Evolutionary conservation across 2,113 vertebrate species (phyloP), one percentile per base, ranked within the genome.

Genomic region (Coreoperca whiteheadi): DNA sequence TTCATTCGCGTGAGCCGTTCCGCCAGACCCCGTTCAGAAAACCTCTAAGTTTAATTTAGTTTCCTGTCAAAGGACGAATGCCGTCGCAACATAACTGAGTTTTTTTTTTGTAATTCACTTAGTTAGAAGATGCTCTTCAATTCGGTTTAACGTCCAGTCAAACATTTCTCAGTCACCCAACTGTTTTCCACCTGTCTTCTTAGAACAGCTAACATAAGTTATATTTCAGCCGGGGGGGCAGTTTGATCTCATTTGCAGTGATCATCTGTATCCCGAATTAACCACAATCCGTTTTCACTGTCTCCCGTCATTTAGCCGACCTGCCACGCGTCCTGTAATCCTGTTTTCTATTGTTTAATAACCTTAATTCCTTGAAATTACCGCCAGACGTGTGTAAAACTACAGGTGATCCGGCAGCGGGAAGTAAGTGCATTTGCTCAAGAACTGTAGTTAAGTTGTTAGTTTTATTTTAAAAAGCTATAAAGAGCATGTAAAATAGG

Each of bases 1-100:
- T 46, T 8, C 9, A 12, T 48, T 3, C 15, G 8, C 4, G 16
- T 1, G 11, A n/a, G 5, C 7, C 4, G 16, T 4, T n/a, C 0
- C 37, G 57, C 79, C 53, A n/a, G 6, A 57, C 6, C 28, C 28
- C 34, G 0, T 54, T 77, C 1, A 37, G 4, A 65, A 86, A 89
- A 34, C 18, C 0, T 1, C 0, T 1, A 6, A 54, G 18, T 77
- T 39, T 2, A 0, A 12, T 0, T 1, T 68, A 20, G 1, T 2
- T 16, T 21, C 7, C 0, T 12, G 0, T 30, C 0, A 23, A 5
- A 2, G 0, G 12, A 3, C 4, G 1, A 12, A 20, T 4, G 1
- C 0, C 15, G 1, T 32, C 25, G 4, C 2, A 34, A 32, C 14
- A 2, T 32, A 0, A 32, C 12, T 1, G 1, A 25, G 0, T 6